Percentiles rank a stretch among this genome's conserved stretches.
These are phyloP conservation scores for Dendrocincla fuliginosa DNA, from an alignment of 2,797 vertebrate species.

Conservation along the genomic window DNA sequence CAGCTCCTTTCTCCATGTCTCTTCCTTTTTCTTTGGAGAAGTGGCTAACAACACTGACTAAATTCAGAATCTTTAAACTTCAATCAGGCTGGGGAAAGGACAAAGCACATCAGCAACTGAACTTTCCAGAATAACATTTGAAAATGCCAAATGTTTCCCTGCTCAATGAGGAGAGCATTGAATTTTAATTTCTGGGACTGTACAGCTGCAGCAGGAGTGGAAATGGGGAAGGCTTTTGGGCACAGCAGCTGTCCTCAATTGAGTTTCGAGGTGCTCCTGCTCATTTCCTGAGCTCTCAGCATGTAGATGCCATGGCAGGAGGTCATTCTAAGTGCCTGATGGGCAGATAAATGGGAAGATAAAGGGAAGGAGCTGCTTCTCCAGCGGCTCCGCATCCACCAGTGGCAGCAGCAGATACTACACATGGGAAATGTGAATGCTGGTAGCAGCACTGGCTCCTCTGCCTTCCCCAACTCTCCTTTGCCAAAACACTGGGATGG, in stretches of 20 bases:
- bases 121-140: conserved; percentile 43
- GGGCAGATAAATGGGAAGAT: neutral
- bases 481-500: neutral
- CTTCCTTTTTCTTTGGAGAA: neutral
- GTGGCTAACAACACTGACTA: neutral
- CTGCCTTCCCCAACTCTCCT: neutral
- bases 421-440: neutral
- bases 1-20: neutral
- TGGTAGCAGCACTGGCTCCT: neutral
- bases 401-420: too few relatives aligned
- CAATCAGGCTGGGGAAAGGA: neutral
- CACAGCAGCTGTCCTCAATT: neutral
- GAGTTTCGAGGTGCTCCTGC: neutral
- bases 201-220: neutral
- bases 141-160: conserved; percentile 37
- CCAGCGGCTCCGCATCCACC: neutral
- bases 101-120: neutral
- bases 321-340: neutral
- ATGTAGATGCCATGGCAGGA: neutral
- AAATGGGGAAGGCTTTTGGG: neutral
- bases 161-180: neutral
- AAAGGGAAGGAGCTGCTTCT: neutral
- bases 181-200: conserved; percentile 2
- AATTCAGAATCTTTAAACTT: neutral
- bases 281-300: neutral